Evolutionary conservation across 1,140 invertebrate species (phyloP).

Genomic region (Musca vetustissima): DNA sequence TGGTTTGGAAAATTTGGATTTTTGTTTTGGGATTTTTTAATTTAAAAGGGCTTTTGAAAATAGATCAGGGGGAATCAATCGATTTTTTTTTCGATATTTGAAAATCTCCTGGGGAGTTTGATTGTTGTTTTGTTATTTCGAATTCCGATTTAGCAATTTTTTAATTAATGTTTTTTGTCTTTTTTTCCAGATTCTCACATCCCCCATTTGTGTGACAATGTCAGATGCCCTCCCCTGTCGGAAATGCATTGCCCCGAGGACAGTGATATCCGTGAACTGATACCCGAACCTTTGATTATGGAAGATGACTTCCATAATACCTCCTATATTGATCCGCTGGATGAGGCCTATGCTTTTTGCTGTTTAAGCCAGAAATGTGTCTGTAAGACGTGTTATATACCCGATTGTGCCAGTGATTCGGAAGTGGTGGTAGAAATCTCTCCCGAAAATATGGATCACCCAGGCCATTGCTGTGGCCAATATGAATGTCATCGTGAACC

Average conservation of each 20-base stretch:
- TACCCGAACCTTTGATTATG: conserved; percentile 24
- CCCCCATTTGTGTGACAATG: conserved; percentile 35
- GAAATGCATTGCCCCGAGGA: conserved; percentile 49
- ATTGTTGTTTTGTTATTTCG: no score
- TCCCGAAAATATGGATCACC: conserved; percentile 41
- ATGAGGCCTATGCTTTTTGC: conserved; percentile 38
- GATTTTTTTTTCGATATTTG: neutral
- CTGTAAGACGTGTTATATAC: conserved; percentile 48
- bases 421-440: conserved; percentile 41
- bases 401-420: conserved; percentile 34
- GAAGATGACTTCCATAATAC: conserved; percentile 27
- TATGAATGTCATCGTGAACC: conserved; percentile 43
- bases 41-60: no score
- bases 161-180: conserved; percentile 11
- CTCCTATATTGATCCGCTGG: conserved; percentile 28
- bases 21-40: no score
- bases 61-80: no score
- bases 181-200: conserved; percentile 28
- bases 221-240: conserved; percentile 43
- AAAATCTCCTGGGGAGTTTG: no score
- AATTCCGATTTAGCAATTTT: neutral
- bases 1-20: no score
- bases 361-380: conserved; percentile 45
- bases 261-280: conserved; percentile 39
- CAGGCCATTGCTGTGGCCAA: conserved; percentile 45